Evolutionary conservation across 2,888 invertebrate genomes (phyloP).

Genomic region (Ligdia adustata): DNA sequence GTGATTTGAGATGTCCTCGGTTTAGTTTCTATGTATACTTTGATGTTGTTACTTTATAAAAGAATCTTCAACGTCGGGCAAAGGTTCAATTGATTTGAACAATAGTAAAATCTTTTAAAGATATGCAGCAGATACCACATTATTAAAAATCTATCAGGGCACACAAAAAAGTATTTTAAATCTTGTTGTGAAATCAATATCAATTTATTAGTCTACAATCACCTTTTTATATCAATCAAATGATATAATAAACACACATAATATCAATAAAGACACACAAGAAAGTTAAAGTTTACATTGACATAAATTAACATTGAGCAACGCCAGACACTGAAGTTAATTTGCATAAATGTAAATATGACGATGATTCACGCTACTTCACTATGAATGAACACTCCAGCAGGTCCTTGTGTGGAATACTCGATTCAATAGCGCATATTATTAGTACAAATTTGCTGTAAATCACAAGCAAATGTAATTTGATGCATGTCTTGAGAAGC

Average conservation of each 20-base stretch:
- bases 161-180: no score
- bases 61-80: no score
- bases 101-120: no score
- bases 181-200: no score
- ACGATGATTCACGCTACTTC: conserved; percentile 39
- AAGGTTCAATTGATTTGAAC: no score
- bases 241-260: no score
- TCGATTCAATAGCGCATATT: conserved; percentile 5
- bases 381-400: conserved; percentile 42
- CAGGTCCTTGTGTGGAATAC: conserved; percentile 38
- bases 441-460: no score
- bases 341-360: conserved; percentile 47
- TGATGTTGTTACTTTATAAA: no score
- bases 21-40: not conserved
- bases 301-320: conserved; percentile 9
- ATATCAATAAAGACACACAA: not conserved
- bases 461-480: no score
- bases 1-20: conserved; percentile 14
- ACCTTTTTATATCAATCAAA: not conserved
- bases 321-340: conserved; percentile 37
- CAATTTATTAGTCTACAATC: not conserved
- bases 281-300: not conserved
- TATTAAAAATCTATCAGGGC: no score
- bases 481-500: no score
- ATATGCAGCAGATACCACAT: no score